Percentiles rank a stretch among this genome's conserved stretches.
These are phyloP conservation scores for Sthenelais limicola DNA, from an alignment of 2,888 invertebrate genomes.

Conservation along the genomic window DNA sequence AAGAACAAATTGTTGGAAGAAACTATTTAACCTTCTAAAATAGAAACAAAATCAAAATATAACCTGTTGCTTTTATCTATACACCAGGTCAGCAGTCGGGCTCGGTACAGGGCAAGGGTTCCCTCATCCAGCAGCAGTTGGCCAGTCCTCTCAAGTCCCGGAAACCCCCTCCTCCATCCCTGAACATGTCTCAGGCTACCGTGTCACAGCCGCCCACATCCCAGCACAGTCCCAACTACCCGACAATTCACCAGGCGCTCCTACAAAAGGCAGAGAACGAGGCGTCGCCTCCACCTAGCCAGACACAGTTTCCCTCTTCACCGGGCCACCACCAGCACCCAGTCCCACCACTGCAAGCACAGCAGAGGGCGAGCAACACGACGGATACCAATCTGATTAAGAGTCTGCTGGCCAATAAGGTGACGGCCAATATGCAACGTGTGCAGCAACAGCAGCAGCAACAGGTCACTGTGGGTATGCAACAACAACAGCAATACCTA, in stretches of 20 bases:
- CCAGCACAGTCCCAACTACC: slow-evolving; percentile 50
- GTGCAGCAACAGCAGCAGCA: slow-evolving; percentile 25
- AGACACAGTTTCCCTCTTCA: slow-evolving; percentile 23
- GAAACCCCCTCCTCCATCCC: neutral
- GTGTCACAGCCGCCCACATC: neutral
- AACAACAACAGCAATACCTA: slow-evolving; percentile 33
- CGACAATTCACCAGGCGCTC: slow-evolving; percentile 56
- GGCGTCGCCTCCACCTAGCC: slow-evolving; percentile 2
- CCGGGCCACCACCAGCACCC: neutral
- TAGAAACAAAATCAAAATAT: too few species aligned
- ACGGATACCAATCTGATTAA: slow-evolving; percentile 84
- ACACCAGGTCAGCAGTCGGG: too few species aligned
- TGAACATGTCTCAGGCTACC: neutral
- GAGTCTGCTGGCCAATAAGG: slow-evolving; percentile 92
- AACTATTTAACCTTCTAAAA: too few species aligned
- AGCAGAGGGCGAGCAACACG: slow-evolving; percentile 15
- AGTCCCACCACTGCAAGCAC: slow-evolving; percentile 24
- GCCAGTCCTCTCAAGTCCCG: slow-evolving; percentile 1
- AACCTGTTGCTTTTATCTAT: too few species aligned
- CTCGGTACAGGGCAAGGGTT: neutral
- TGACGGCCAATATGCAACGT: slow-evolving; percentile 56
- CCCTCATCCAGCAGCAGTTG: slow-evolving; percentile 25
- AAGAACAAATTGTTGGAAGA: too few species aligned
- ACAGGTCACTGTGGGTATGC: too few species aligned
- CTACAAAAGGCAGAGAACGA: slow-evolving; percentile 42